A percentile compares a stretch with the other conserved stretches of the same genome.
Conservation (phyloP, 2,888 invertebrate genomes). For the Drosophila yooni region DNA sequence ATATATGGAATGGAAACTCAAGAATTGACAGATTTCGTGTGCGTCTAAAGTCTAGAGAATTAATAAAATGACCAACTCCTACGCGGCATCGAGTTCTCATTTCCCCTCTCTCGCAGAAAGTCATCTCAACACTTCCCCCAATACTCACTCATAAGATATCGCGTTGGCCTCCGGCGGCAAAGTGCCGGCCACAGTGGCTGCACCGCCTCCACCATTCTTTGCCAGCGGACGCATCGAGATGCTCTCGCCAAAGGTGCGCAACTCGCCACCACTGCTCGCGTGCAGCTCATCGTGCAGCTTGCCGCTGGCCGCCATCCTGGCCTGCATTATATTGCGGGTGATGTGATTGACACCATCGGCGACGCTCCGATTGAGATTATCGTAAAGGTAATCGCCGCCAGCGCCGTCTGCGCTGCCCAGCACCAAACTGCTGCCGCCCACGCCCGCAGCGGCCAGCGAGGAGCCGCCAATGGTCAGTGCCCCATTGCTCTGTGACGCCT, state of each 20-base stretch:
- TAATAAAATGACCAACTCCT: slow-evolving; percentile 40
- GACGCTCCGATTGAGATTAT: slow-evolving; percentile 81
- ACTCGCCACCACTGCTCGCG: slow-evolving; percentile 76
- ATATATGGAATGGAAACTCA: slow-evolving; percentile 42
- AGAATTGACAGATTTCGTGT: slow-evolving; percentile 50
- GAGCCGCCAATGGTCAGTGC: slow-evolving; percentile 61
- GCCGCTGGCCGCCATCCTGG: slow-evolving; percentile 72
- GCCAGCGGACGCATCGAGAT: slow-evolving; percentile 88
- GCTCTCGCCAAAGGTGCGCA: slow-evolving; percentile 87
- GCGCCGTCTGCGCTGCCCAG: slow-evolving; percentile 60
- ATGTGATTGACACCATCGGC: slow-evolving; percentile 85
- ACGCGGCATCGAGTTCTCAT: slow-evolving; percentile 10
- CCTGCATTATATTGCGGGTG: slow-evolving; percentile 83
- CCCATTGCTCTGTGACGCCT: slow-evolving; percentile 77
- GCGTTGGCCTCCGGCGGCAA: slow-evolving; percentile 73
- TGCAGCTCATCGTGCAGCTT: slow-evolving; percentile 66
- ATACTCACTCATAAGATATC: slow-evolving; percentile 83
- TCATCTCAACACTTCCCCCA: slow-evolving; percentile 5
- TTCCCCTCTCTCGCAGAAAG: not conserved
- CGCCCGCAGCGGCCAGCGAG: slow-evolving; percentile 55
- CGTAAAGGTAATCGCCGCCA: slow-evolving; percentile 73
- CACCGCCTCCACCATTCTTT: slow-evolving; percentile 69
- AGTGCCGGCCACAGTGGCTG: slow-evolving; percentile 59
- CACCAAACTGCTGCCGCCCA: slow-evolving; percentile 69
- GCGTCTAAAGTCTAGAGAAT: slow-evolving; percentile 56